These are phyloP conservation scores for Sorex araneus DNA, from an alignment of 2,113 vertebrate genomes.

Conservation along the genomic window DNA sequence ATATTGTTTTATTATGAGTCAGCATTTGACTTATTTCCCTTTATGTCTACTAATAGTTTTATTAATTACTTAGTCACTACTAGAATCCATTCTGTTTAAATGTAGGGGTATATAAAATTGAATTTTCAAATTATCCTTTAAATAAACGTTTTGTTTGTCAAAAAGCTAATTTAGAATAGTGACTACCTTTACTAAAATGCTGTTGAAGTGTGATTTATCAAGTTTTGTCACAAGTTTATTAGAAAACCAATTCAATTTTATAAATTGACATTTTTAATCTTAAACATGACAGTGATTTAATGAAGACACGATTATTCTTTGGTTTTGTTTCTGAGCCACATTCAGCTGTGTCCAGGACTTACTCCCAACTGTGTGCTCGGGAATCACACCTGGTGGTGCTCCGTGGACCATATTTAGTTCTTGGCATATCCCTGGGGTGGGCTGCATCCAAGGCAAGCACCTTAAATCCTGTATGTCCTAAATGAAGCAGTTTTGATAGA, in stretches of 20 bases:
- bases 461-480: neutral
- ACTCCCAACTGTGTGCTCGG: no score
- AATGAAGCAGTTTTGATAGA: neutral
- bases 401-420: no score
- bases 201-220: constrained; percentile 28
- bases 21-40: neutral
- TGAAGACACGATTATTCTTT: no score
- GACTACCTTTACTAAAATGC: neutral
- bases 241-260: neutral
- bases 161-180: neutral
- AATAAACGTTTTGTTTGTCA: neutral
- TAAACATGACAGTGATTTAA: neutral
- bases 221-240: neutral
- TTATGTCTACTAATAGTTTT: neutral
- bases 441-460: no score
- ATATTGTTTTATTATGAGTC: neutral
- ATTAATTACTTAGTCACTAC: neutral
- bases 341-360: no score
- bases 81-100: neutral
- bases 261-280: neutral
- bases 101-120: neutral
- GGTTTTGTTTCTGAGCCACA: no score
- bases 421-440: no score
- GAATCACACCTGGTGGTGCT: no score
- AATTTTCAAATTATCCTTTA: neutral